Percentiles rank a stretch among this genome's conserved stretches.
phyloP scores from a whole-genome alignment of 2,888 invertebrate genomes.

The Nemotelus nigrinus region DNA sequence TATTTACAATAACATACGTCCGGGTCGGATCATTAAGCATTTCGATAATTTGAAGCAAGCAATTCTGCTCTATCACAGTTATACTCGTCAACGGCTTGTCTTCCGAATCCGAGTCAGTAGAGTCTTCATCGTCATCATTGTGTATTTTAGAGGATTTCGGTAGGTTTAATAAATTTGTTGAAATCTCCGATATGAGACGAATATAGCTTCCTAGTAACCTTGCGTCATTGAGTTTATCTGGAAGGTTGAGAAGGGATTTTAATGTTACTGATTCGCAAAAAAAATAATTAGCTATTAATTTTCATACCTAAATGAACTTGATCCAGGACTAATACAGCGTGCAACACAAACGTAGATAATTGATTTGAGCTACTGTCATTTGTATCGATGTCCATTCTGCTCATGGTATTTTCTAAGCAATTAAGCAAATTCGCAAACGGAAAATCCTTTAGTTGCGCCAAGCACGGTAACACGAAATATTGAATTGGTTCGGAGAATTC shows the following conservation, averaged over 20 bases:
- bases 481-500: constrained; percentile 75
- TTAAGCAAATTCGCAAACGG: constrained; percentile 68
- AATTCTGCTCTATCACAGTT: constrained; percentile 58
- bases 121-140: constrained; percentile 56
- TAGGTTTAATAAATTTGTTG: constrained; percentile 60
- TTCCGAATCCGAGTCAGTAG: constrained; percentile 58
- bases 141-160: constrained; percentile 58
- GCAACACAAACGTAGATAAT: constrained; percentile 60
- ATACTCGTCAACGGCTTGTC: constrained; percentile 53
- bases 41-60: constrained; percentile 66
- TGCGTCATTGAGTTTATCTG: constrained; percentile 55
- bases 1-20: constrained; percentile 67
- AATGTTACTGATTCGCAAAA: not conserved
- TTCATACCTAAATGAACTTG: constrained; percentile 58
- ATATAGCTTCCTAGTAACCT: constrained; percentile 56
- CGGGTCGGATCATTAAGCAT: constrained; percentile 74
- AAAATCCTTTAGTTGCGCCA: constrained; percentile 67
- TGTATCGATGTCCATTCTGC: constrained; percentile 57
- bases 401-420: constrained; percentile 65
- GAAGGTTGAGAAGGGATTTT: not conserved
- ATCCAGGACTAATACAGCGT: constrained; percentile 62
- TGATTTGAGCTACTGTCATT: constrained; percentile 26
- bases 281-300: not conserved
- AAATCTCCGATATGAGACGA: constrained; percentile 61
- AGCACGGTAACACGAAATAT: constrained; percentile 75